A percentile compares a stretch with the other conserved stretches of the same genome.
Evolutionary conservation across 92 coral and sea anemone species (phyloP).

Genomic region (Epizoanthus scotinus): DNA sequence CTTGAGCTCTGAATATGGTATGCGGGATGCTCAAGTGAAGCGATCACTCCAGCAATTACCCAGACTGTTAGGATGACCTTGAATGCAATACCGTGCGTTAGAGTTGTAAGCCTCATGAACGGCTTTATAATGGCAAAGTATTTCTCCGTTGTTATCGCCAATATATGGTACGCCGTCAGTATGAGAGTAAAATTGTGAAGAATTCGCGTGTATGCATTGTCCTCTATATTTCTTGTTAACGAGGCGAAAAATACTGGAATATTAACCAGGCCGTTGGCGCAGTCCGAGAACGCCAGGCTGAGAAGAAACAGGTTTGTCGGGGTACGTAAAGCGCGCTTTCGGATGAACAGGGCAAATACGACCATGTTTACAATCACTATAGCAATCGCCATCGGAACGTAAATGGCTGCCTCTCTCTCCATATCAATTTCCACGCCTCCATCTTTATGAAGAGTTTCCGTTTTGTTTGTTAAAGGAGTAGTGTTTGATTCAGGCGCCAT

Average conservation of each 20-base stretch:
- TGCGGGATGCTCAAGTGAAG: slow-evolving; percentile 1
- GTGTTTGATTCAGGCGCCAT: no score
- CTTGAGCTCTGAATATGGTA: background rate
- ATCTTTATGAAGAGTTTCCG: no score
- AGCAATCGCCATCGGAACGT: slow-evolving; percentile 1
- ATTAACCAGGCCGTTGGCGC: slow-evolving; percentile 18
- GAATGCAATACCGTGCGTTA: slow-evolving; percentile 5
- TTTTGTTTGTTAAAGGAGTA: no score
- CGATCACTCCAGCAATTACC: background rate
- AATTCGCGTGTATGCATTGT: background rate
- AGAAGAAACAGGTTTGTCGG: slow-evolving; percentile 42
- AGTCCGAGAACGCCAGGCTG: slow-evolving; percentile 29
- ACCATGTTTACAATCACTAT: background rate
- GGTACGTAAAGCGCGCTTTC: slow-evolving; percentile 27
- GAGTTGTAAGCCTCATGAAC: background rate
- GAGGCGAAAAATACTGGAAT: slow-evolving; percentile 11
- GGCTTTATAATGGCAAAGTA: slow-evolving; percentile 29
- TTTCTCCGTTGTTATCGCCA: slow-evolving; percentile 25
- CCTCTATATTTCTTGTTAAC: background rate
- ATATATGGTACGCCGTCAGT: slow-evolving; percentile 30
- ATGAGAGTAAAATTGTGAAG: slow-evolving; percentile 16
- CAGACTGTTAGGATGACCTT: slow-evolving; percentile 8
- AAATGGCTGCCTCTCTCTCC: background rate
- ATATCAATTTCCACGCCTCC: no score
- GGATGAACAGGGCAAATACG: slow-evolving; percentile 11